These are phyloP conservation scores for Amblyteles armatorius DNA, from an alignment of 2,888 invertebrate species.

Conservation along the genomic window DNA sequence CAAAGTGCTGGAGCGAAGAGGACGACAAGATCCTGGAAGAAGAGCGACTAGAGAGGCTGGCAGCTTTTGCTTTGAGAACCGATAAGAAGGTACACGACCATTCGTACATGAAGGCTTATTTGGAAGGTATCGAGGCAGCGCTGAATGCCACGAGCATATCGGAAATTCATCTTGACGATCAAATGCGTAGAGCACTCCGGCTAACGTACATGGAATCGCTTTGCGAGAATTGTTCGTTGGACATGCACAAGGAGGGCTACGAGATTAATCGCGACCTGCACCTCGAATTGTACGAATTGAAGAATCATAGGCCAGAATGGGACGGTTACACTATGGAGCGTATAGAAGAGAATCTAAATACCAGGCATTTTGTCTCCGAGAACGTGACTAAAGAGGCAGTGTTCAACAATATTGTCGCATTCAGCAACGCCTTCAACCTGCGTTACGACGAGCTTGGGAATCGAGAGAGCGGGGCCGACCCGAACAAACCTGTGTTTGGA, in stretches of 20 bases:
- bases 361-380: too few species aligned
- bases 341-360: neutral
- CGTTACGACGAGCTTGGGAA: conserved; percentile 18
- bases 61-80: neutral
- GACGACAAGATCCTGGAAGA: neutral
- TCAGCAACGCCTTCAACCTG: neutral
- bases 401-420: neutral
- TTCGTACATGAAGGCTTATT: neutral
- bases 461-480: neutral
- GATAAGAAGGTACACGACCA: too few species aligned
- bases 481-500: conserved; percentile 2
- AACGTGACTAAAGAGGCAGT: too few species aligned
- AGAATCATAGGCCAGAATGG: neutral
- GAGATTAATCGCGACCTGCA: conserved; percentile 10
- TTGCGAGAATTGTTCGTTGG: neutral
- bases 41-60: conserved; percentile 21
- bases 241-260: neutral
- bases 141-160: conserved; percentile 10
- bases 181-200: neutral
- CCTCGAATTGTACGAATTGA: conserved; percentile 4
- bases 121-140: neutral
- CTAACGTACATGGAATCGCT: neutral
- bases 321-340: neutral
- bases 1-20: neutral
- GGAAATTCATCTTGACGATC: neutral